Evolutionary conservation across 2,113 vertebrate species (phyloP), one percentile per base, ranked within the genome.

Genomic region (Bucco capensis): DNA sequence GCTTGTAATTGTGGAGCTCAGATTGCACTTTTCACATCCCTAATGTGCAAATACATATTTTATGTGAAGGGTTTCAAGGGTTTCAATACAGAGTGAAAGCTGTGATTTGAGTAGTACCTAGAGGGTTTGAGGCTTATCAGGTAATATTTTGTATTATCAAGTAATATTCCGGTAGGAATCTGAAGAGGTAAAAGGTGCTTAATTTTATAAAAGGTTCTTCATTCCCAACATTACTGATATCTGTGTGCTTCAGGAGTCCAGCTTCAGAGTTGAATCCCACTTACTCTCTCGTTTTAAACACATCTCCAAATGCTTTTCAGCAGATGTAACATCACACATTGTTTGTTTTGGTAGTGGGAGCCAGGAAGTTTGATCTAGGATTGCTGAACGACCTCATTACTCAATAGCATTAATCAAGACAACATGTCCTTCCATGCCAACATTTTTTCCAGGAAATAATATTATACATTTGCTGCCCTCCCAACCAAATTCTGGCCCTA

Each of bases 401-500:
- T 96, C 93, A 64, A 38, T 40, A 78, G 81, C 78, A 78, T 38
- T 96, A 94, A 95, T 95, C 88, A 86, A 93, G 95, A 90, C 90
- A 93, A 54, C 86, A 53, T 44, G 89, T 91, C 92, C 75, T 96
- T 94, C 88, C 76, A 80, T 60, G 76, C 94, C 94, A 94, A 61
- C 76, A 19, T 96, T 94, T 85, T 94, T 84, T 81, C 73, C 94
- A 89, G 95, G 96, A 97, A 97, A 96, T 94, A 74, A 58, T 81
- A 94, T 96, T 94, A 96, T 93, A 91, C 89, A 80, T 96, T 97
- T 96, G 88, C 88, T 93, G 44, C 93, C 89, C 88, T 95, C 93
- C 22, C 47, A 91, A 92, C 62, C 62, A 71, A 92, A 61, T 49
- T 42, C 75, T 57, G 73, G 79, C 90, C 79, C 17, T 96, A 97